Evolutionary conservation across 2,797 vertebrate species (phyloP).

Genomic region (Squalus acanthias): DNA sequence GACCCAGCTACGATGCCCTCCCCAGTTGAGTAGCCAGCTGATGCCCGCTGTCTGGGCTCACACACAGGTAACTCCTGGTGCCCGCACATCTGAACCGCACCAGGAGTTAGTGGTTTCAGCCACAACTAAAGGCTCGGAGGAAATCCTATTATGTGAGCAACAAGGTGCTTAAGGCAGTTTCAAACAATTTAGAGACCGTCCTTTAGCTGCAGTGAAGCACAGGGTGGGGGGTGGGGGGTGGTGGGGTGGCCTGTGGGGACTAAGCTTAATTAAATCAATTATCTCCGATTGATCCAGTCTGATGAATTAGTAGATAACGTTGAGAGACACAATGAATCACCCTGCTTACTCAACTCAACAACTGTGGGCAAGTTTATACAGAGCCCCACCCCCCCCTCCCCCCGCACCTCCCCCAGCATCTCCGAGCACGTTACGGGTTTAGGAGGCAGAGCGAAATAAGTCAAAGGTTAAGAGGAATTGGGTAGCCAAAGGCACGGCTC

Average conservation of each 20-base stretch:
- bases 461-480: neutral
- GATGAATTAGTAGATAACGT: slow-evolving; percentile 9
- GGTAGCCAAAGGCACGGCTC: neutral
- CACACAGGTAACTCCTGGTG: too few relatives aligned
- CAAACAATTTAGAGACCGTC: neutral
- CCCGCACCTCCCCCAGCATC: too few relatives aligned
- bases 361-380: neutral
- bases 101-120: neutral
- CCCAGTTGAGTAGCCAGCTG: neutral
- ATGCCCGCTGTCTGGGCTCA: neutral
- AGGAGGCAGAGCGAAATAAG: neutral
- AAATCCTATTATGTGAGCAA: neutral
- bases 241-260: neutral
- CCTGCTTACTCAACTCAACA: neutral
- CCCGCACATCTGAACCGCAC: too few relatives aligned
- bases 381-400: neutral
- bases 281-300: neutral
- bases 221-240: too few relatives aligned
- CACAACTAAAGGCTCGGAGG: neutral
- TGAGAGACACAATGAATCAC: neutral
- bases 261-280: slow-evolving; percentile 16
- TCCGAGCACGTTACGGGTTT: neutral
- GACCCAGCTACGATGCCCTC: neutral
- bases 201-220: neutral
- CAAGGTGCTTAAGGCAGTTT: neutral